Evolutionary conservation across 2,113 vertebrate species (phyloP).

Genomic region (Chloebia gouldiae): DNA sequence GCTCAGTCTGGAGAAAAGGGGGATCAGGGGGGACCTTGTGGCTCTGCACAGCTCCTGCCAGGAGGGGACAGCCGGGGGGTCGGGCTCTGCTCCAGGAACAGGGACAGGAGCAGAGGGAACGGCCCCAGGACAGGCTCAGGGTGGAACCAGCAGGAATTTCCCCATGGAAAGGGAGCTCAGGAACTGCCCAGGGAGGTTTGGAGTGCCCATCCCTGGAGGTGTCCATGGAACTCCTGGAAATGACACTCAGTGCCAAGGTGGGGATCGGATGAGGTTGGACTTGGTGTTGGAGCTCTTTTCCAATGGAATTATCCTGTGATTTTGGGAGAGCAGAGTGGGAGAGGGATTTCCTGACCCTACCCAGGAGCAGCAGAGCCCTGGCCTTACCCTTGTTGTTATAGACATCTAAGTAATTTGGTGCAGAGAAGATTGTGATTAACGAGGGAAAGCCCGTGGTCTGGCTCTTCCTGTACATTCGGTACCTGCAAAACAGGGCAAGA

Average conservation of each 20-base stretch:
- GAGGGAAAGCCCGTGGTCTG: constrained; percentile 96
- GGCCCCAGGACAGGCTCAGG: background rate
- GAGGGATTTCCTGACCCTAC: background rate
- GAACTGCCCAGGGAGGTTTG: background rate
- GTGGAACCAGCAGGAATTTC: background rate
- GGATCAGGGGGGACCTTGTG: background rate
- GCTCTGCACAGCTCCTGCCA: background rate
- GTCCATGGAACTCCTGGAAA: accelerated
- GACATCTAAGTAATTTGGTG: constrained; percentile 98
- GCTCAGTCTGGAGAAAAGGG: background rate
- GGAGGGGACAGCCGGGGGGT: no score
- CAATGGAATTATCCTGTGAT: background rate
- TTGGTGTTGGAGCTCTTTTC: background rate
- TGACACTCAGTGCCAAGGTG: background rate
- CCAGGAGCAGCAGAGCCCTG: background rate
- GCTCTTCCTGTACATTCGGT: constrained; percentile 99
- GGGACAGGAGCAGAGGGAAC: background rate
- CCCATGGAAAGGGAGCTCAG: accelerated
- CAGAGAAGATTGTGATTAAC: constrained; percentile 97
- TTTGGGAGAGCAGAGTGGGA: background rate
- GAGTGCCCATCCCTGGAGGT: background rate
- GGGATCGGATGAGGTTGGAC: accelerated
- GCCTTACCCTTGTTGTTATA: constrained; percentile 97
- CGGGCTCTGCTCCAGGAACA: no score
- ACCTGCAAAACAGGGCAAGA: constrained; percentile 71